Conservation (phyloP, 1,140 invertebrate species). For the Metopolophium dirhodum region DNA sequence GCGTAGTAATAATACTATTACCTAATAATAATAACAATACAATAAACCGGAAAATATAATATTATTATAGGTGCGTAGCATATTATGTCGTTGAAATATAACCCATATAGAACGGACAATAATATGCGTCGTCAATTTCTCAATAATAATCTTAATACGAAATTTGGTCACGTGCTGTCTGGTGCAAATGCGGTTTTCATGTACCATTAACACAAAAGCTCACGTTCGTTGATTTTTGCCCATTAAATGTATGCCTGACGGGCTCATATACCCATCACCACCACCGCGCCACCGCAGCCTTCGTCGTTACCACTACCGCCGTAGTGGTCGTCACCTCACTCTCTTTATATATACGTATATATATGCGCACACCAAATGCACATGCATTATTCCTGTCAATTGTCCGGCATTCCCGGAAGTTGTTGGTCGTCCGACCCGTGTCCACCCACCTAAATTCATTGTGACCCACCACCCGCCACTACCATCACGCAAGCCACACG, state of each 20-base stretch:
- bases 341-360: neutral
- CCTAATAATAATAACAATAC: neutral
- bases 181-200: constrained; percentile 42
- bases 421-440: neutral
- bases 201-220: constrained; percentile 42
- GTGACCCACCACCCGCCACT: neutral
- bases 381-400: constrained; percentile 32
- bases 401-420: neutral
- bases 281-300: neutral
- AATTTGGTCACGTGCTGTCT: constrained; percentile 36
- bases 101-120: neutral
- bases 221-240: constrained; percentile 40
- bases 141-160: constrained; percentile 27
- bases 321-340: neutral
- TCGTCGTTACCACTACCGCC: neutral
- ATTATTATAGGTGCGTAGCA: neutral
- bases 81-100: neutral
- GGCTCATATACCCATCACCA: neutral
- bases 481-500: neutral
- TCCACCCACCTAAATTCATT: neutral
- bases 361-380: neutral
- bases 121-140: constrained; percentile 10
- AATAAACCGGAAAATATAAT: neutral
- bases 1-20: neutral
- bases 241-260: constrained; percentile 39